phyloP scores from a whole-genome alignment of 2,888 invertebrate species.

The Sarcophaga variegata region DNA sequence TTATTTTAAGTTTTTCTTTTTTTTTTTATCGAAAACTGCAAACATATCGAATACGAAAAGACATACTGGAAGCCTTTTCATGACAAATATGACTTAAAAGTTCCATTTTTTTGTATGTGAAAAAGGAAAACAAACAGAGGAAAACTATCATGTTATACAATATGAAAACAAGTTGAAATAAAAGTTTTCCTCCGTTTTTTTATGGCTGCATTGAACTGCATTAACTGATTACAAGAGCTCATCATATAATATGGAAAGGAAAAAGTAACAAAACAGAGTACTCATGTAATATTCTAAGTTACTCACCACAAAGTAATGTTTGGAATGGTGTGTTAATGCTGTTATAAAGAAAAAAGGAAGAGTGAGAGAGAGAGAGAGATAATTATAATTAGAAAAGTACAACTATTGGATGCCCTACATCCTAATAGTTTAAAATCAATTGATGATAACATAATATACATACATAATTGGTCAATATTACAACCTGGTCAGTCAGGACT shows the following conservation, averaged over 20 bases:
- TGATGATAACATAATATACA: no score
- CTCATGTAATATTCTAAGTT: no score
- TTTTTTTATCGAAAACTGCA: background rate
- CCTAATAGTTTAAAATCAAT: background rate
- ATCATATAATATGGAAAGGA: background rate
- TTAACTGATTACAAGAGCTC: background rate
- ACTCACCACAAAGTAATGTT: background rate
- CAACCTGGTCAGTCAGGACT: no score
- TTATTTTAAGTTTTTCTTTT: background rate
- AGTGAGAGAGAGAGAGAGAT: no score
- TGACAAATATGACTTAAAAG: conserved; percentile 29
- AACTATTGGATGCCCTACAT: background rate
- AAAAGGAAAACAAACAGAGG: background rate
- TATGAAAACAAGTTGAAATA: conserved; percentile 11
- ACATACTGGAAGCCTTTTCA: conserved; percentile 41
- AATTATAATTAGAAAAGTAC: background rate
- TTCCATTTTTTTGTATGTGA: background rate
- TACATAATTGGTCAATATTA: no score
- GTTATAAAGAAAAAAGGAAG: no score
- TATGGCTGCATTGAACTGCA: conserved; percentile 1
- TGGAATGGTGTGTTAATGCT: no score
- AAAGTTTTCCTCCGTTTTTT: no score
- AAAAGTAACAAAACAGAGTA: background rate
- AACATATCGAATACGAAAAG: conserved; percentile 3
- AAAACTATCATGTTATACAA: conserved; percentile 17